Base-by-base conservation (phyloP, 1,140 invertebrate species). In the Eumaeus atala region DNA sequence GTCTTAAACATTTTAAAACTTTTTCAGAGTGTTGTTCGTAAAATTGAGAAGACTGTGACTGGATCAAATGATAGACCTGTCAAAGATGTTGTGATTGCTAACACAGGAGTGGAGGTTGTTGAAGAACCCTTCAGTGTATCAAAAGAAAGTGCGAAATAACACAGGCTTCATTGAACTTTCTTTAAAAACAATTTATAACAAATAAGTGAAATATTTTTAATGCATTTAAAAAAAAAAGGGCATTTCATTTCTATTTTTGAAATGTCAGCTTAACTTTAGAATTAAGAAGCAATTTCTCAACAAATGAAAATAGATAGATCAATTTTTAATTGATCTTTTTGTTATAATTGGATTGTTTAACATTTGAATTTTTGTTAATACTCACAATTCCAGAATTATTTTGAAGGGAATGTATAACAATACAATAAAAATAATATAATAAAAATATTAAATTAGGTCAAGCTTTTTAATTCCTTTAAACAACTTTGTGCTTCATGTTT, bases 21-120 rank as follows among this genome's bases (percentile, higher is more conserved):
- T 77, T 90, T 91, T 34, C 83, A 95, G 94, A 90, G 94, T 87
- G 84, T 97, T 52, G 92, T 98, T 9, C 92, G 93, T 49, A 95
- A 95, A 82, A 95, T 98, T 72, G 96, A 98, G 84, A 89, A 87
- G 34, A 89, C 86, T 4, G 88, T 87, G 37, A 97, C 95, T 9
- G 93, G 95, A 77, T 83, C 87, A 18, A 89, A 92, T 63, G 96
- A 98, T 77, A 91, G 89, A 58, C 96, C 96, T 50, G 76, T 86
- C n/a, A 90, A 93, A 66, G 94, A 95, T 79, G 92, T 97, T 37
- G 88, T 92, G 4, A 97, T 98, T 75, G 89, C 87, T 38, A 92
- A 96, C 72, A 91, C 91, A 74, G 92, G 93, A 47, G 90, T 88
- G 28, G 91, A 94, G 72, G 77, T 82, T 35, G 90, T 97, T 1